phyloP scores from a whole-genome alignment of 2,888 invertebrate genomes.

The Drosophila recens region DNA sequence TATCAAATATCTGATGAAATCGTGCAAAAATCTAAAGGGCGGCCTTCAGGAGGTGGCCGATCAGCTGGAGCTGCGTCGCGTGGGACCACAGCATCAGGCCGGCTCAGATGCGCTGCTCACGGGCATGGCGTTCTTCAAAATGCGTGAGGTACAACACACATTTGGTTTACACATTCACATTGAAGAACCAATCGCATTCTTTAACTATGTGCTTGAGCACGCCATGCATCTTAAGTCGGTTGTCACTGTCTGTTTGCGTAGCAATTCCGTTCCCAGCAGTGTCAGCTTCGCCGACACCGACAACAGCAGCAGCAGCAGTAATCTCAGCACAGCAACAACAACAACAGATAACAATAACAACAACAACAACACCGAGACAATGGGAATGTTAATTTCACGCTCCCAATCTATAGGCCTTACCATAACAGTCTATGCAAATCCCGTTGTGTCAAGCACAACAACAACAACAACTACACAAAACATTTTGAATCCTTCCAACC shows the following conservation, averaged over 20 bases:
- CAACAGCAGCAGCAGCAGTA: slow-evolving; percentile 2
- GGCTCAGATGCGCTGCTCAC: slow-evolving; percentile 99
- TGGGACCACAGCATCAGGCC: slow-evolving; percentile 99
- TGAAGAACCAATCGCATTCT: slow-evolving; percentile 70
- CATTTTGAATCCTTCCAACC: not conserved
- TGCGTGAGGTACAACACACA: slow-evolving; percentile 93
- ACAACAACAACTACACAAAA: not conserved
- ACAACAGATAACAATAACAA: slow-evolving; percentile 3
- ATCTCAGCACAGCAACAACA: slow-evolving; percentile 29
- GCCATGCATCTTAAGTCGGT: slow-evolving; percentile 57
- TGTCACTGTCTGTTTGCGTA: slow-evolving; percentile 34
- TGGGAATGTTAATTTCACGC: not conserved
- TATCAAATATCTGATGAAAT: slow-evolving; percentile 99
- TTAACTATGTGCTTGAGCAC: slow-evolving; percentile 61
- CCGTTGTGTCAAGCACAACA: slow-evolving; percentile 3
- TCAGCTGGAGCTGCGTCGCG: slow-evolving; percentile 95
- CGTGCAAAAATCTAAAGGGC: slow-evolving; percentile 99
- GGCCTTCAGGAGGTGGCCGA: slow-evolving; percentile 99
- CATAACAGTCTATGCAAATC: slow-evolving; percentile 21
- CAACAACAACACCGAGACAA: slow-evolving; percentile 3
- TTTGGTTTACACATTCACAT: slow-evolving; percentile 81
- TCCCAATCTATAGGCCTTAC: slow-evolving; percentile 26
- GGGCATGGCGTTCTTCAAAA: slow-evolving; percentile 99
- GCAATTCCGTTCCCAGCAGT: slow-evolving; percentile 5
- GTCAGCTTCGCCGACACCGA: slow-evolving; percentile 9